phyloP scores from a whole-genome alignment of 64 coral and sea anemone genomes.

The Actinia equina region DNA sequence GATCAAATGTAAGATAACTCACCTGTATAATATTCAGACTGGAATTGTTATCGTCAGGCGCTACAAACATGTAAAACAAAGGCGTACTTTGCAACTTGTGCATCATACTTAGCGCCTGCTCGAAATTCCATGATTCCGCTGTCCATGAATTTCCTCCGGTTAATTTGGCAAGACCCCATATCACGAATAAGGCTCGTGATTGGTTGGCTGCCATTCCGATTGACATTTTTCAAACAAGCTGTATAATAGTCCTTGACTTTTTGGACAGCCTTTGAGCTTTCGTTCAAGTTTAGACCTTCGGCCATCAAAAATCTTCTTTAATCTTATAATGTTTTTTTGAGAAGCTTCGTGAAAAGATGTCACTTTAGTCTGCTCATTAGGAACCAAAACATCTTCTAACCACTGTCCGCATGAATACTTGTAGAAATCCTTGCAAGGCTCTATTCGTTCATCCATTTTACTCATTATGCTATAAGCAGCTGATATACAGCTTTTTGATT shows the following conservation, averaged over 20 bases:
- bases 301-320: slow-evolving; percentile 76
- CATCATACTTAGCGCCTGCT: slow-evolving; percentile 80
- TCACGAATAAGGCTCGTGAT: slow-evolving; percentile 64
- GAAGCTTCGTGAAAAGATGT: slow-evolving; percentile 84
- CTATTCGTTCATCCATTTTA: slow-evolving; percentile 66
- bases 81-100: slow-evolving; percentile 96
- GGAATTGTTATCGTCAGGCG: slow-evolving; percentile 92
- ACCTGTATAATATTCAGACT: slow-evolving; percentile 94
- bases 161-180: slow-evolving; percentile 74
- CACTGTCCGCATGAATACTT: slow-evolving; percentile 81
- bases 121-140: slow-evolving; percentile 96
- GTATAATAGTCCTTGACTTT: slow-evolving; percentile 83
- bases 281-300: slow-evolving; percentile 33
- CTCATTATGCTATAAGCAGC: slow-evolving; percentile 81
- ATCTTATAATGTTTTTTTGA: slow-evolving; percentile 58
- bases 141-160: slow-evolving; percentile 61
- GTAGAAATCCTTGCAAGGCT: slow-evolving; percentile 89
- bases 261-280: slow-evolving; percentile 28
- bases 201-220: slow-evolving; percentile 50
- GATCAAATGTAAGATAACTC: background rate
- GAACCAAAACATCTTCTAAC: slow-evolving; percentile 61
- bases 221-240: slow-evolving; percentile 77
- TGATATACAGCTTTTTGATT: slow-evolving; percentile 70
- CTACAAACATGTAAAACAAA: slow-evolving; percentile 99
- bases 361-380: slow-evolving; percentile 59